phyloP scores from a whole-genome alignment of 2,888 invertebrate genomes.

The Leptopterna dolabrata region DNA sequence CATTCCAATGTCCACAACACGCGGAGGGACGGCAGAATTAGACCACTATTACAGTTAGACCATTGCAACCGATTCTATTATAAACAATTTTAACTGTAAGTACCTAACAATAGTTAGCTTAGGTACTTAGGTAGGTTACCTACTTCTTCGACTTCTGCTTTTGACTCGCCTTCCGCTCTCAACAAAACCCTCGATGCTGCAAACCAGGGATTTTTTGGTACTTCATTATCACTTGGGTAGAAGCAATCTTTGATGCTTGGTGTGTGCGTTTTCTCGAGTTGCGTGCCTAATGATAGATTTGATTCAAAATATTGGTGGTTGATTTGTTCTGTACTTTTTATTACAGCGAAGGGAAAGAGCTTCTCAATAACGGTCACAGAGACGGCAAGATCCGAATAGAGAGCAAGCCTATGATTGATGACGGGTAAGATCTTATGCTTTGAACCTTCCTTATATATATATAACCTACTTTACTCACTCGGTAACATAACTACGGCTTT shows the following conservation, averaged over 20 bases:
- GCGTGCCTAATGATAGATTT: neutral
- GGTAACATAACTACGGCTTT: no score
- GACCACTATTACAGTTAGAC: no score
- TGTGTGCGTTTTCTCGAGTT: conserved; percentile 23
- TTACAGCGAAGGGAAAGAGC: conserved; percentile 76
- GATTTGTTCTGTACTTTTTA: conserved; percentile 42
- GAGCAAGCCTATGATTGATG: conserved; percentile 65
- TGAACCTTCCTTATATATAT: no score
- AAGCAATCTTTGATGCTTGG: conserved; percentile 18
- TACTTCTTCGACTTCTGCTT: neutral
- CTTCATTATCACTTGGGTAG: neutral
- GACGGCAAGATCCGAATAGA: conserved; percentile 70
- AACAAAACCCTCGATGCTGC: neutral
- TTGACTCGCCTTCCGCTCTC: neutral
- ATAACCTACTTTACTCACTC: no score
- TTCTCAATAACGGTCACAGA: conserved; percentile 75
- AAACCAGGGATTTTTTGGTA: no score
- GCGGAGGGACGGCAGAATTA: no score
- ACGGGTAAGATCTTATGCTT: conserved; percentile 58
- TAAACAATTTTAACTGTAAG: no score
- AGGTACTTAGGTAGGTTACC: neutral
- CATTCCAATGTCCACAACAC: no score
- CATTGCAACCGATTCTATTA: no score
- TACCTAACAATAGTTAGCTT: no score
- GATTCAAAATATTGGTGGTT: neutral